Conservation (phyloP, 37 sponge, comb jelly and placozoan genomes). For the Aplysina aerophoba region DNA sequence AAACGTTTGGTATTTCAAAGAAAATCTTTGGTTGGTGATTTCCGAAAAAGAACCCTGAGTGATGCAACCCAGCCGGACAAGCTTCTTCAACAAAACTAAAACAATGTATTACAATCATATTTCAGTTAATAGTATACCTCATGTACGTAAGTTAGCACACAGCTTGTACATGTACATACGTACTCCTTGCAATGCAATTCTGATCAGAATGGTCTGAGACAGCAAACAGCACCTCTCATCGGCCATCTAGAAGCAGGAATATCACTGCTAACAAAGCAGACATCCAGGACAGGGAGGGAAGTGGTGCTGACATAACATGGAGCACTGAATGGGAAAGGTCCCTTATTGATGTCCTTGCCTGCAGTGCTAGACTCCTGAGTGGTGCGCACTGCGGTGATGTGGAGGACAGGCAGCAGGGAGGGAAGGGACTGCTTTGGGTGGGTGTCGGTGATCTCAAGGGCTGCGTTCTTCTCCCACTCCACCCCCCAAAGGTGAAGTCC, state of each 20-base stretch:
- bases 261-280: slow-evolving; percentile 59
- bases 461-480: slow-evolving; percentile 68
- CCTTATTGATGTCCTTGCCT: slow-evolving; percentile 41
- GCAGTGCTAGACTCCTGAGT: not conserved
- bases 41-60: too few species aligned
- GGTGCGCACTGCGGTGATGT: slow-evolving; percentile 47
- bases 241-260: slow-evolving; percentile 62
- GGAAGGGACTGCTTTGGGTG: slow-evolving; percentile 61
- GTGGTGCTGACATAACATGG: slow-evolving; percentile 52
- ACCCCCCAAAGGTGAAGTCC: slow-evolving; percentile 83
- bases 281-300: slow-evolving; percentile 34
- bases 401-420: slow-evolving; percentile 67
- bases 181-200: too few species aligned
- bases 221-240: slow-evolving; percentile 58
- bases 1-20: too few species aligned
- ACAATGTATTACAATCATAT: too few species aligned
- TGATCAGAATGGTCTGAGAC: slow-evolving; percentile 72
- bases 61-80: too few species aligned
- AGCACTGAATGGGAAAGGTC: slow-evolving; percentile 46
- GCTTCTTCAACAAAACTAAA: too few species aligned
- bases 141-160: too few species aligned
- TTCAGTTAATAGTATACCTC: too few species aligned
- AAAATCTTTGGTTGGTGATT: too few species aligned
- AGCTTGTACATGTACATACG: too few species aligned
- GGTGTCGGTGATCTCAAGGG: slow-evolving; percentile 63